A percentile compares a stretch with the other conserved stretches of the same genome.
These are phyloP conservation scores for Amblyjoppa fuscipennis DNA, from an alignment of 2,888 invertebrate genomes.

Conservation along the genomic window DNA sequence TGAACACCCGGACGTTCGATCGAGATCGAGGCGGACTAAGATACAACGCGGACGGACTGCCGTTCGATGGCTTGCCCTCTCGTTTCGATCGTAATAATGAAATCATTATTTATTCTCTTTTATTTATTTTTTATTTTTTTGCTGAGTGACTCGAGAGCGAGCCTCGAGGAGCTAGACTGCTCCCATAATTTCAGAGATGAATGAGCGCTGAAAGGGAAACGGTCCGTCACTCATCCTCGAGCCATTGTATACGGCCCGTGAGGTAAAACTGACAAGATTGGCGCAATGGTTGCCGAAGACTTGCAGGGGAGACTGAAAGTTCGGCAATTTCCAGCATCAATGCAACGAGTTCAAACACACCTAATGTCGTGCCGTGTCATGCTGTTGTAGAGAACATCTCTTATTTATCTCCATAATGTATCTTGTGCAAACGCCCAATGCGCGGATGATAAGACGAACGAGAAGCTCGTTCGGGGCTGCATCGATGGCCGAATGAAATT, in stretches of 20 bases:
- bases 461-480: background rate
- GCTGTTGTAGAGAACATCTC: no score
- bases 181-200: conserved; percentile 2
- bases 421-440: no score
- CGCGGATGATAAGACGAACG: no score
- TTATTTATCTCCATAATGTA: no score
- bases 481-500: background rate
- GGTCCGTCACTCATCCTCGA: background rate
- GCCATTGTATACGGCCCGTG: background rate
- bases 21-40: conserved; percentile 14
- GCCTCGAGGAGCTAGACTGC: background rate
- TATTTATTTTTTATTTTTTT: conserved; percentile 5
- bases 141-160: background rate
- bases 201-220: background rate
- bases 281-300: background rate
- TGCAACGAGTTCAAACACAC: no score
- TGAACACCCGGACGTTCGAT: conserved; percentile 19
- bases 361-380: no score
- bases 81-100: conserved; percentile 41
- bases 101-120: background rate
- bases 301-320: no score
- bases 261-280: background rate
- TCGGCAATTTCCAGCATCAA: no score
- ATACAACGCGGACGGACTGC: conserved; percentile 23
- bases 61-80: conserved; percentile 22